Percentiles rank a stretch among this genome's conserved stretches.
phyloP scores from a whole-genome alignment of 2,888 invertebrate species.

The Terebella lapidaria region DNA sequence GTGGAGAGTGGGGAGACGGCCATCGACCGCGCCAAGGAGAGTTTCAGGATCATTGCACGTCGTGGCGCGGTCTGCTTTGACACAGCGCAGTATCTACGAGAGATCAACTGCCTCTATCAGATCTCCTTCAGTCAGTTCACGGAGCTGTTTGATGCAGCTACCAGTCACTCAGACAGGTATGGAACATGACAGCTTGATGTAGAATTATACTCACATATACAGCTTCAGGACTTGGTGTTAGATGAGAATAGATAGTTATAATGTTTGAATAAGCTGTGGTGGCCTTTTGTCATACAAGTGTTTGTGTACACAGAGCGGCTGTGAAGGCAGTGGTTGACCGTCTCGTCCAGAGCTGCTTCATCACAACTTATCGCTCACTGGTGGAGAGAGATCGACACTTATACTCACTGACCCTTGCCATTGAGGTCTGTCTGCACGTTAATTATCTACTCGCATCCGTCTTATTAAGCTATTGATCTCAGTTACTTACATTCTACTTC shows the following conservation, averaged over 20 bases:
- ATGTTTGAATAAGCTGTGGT: too few species aligned
- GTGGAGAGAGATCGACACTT: slow-evolving; percentile 44
- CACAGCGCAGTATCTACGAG: slow-evolving; percentile 46
- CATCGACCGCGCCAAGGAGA: slow-evolving; percentile 43
- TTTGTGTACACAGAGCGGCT: slow-evolving; percentile 34
- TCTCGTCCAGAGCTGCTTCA: slow-evolving; percentile 38
- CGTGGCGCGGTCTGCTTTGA: slow-evolving; percentile 51
- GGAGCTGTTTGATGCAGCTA: slow-evolving; percentile 44
- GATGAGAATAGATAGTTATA: too few species aligned
- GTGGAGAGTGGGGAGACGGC: slow-evolving; percentile 39
- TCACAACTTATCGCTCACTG: slow-evolving; percentile 38
- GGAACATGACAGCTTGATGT: too few species aligned
- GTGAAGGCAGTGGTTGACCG: slow-evolving; percentile 48
- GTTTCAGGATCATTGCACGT: slow-evolving; percentile 45
- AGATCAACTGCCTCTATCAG: slow-evolving; percentile 46
- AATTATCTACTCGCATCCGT: too few species aligned
- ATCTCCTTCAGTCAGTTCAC: slow-evolving; percentile 45
- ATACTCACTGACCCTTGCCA: slow-evolving; percentile 42
- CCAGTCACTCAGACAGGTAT: slow-evolving; percentile 51
- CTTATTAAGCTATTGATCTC: too few species aligned
- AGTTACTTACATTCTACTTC: not conserved
- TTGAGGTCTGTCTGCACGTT: slow-evolving; percentile 36
- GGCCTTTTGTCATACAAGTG: too few species aligned
- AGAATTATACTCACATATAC: too few species aligned
- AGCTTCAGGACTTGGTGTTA: too few species aligned